Conservation (phyloP, 2,888 invertebrate genomes). For the Drosophila subquinaria region DNA sequence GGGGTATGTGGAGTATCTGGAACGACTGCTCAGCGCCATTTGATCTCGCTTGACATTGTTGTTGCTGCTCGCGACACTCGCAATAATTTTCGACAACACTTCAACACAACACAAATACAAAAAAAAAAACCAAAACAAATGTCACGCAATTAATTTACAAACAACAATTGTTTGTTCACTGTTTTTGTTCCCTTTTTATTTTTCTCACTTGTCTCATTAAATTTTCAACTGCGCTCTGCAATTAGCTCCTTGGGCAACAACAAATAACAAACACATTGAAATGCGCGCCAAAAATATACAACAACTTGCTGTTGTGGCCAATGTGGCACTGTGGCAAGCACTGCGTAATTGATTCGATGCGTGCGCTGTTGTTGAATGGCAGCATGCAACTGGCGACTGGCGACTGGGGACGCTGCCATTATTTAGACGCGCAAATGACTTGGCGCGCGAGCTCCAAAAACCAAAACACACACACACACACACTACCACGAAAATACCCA, state of each 20-base stretch:
- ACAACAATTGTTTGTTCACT: not conserved
- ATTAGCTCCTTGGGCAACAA: slow-evolving; percentile 37
- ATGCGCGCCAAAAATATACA: slow-evolving; percentile 68
- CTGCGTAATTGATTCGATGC: slow-evolving; percentile 2
- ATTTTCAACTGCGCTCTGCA: slow-evolving; percentile 53
- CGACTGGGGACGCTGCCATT: slow-evolving; percentile 45
- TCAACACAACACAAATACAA: slow-evolving; percentile 15
- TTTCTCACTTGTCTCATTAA: slow-evolving; percentile 49
- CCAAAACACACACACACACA: not conserved
- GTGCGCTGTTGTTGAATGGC: slow-evolving; percentile 56
- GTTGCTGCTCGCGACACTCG: slow-evolving; percentile 3
- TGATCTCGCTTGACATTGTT: slow-evolving; percentile 59
- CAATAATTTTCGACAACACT: not conserved
- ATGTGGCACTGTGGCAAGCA: slow-evolving; percentile 3
- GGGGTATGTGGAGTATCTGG: slow-evolving; percentile 16
- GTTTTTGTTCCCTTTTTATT: not conserved
- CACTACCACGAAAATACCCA: not conserved
- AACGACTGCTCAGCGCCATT: slow-evolving; percentile 60
- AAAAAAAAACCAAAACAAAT: slow-evolving; percentile 29
- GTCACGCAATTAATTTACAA: slow-evolving; percentile 36
- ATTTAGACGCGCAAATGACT: slow-evolving; percentile 48
- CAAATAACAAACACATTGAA: slow-evolving; percentile 20
- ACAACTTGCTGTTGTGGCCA: slow-evolving; percentile 4
- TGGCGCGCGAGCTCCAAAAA: slow-evolving; percentile 46
- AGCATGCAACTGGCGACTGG: slow-evolving; percentile 70